Conservation (phyloP, 2,113 vertebrate genomes). For the Ictalurus furcatus region DNA sequence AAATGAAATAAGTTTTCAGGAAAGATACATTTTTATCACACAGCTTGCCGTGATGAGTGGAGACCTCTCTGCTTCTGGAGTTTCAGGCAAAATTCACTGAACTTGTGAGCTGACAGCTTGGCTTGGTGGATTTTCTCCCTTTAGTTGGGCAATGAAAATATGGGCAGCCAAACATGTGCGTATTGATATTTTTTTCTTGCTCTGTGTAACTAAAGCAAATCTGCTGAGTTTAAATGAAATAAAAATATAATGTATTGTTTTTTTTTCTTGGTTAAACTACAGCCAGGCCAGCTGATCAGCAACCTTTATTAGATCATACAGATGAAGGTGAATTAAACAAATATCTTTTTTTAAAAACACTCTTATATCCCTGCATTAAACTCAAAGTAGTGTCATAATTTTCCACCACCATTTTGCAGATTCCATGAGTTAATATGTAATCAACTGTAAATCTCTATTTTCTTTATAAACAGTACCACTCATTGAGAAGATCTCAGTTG, state of each 20-base stretch:
- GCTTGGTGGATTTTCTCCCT: not conserved
- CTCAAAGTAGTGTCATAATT: not conserved
- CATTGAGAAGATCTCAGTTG: not conserved
- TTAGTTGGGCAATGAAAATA: not conserved
- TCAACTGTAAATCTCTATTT: not conserved
- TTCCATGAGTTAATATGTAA: not conserved
- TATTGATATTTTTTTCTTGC: not conserved
- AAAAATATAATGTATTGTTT: not conserved
- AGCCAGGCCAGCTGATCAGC: not conserved
- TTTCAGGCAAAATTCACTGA: not conserved
- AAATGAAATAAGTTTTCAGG: not conserved
- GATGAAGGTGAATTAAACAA: not conserved
- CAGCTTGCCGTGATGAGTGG: not conserved
- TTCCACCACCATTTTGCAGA: not conserved
- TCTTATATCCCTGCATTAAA: not conserved
- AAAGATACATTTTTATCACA: not conserved
- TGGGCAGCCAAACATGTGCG: not conserved
- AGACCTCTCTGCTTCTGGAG: not conserved
- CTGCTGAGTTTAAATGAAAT: not conserved
- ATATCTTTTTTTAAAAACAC: too few species aligned
- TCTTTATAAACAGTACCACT: not conserved
- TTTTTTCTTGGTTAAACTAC: not conserved
- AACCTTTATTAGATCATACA: not conserved
- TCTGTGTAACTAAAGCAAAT: not conserved
- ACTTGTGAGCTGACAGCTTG: not conserved